Evolutionary conservation across 2,888 invertebrate genomes (phyloP).

Genomic region (Erpobdella octoculata): DNA sequence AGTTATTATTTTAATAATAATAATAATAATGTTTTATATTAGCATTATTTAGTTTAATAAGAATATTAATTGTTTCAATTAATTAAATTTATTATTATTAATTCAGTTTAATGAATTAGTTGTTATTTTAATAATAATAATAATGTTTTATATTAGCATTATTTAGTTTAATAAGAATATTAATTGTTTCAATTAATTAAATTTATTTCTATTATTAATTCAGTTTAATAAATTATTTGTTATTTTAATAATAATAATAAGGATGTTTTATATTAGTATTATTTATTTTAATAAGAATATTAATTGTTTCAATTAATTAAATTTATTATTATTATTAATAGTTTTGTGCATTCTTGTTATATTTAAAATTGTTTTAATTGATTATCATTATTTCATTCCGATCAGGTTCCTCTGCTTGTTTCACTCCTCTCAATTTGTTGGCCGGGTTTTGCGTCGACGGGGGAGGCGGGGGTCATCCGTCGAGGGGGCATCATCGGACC

Average conservation of each 20-base stretch:
- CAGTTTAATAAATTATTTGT: neutral
- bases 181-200: neutral
- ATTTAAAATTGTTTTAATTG: neutral
- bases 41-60: no score
- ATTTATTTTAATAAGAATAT: neutral
- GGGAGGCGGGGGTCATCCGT: neutral
- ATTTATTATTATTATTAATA: neutral
- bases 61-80: neutral
- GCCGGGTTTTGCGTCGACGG: neutral
- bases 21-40: neutral
- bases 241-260: neutral
- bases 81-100: neutral
- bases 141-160: neutral
- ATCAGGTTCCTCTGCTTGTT: neutral
- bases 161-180: no score
- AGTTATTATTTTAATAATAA: neutral
- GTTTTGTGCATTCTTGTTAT: neutral
- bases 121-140: neutral
- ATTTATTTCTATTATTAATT: neutral
- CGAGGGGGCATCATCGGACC: neutral
- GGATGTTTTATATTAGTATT: neutral
- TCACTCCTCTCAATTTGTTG: neutral
- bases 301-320: neutral
- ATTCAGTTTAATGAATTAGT: neutral
- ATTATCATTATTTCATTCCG: neutral